Conservation (phyloP, 2,797 vertebrate genomes). For the Ctenosaura bakeri region DNA sequence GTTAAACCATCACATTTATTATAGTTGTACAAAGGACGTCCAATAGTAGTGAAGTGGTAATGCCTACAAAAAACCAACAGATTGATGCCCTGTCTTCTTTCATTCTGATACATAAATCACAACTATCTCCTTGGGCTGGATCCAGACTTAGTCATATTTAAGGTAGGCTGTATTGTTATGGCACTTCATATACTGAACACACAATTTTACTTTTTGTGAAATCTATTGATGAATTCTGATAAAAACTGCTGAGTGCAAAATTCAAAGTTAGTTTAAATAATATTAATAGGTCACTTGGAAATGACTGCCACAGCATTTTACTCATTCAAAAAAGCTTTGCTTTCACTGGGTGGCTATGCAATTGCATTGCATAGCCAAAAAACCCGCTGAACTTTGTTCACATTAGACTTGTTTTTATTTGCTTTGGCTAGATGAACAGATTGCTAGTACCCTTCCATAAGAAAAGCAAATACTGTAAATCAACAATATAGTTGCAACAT, state of each 20-base stretch:
- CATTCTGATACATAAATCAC: constrained; percentile 25
- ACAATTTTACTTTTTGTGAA: background rate
- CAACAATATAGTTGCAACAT: constrained; percentile 28
- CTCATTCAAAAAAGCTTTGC: constrained; percentile 39
- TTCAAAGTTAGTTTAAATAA: constrained; percentile 36
- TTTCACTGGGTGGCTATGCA: constrained; percentile 19
- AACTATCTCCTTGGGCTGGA: background rate
- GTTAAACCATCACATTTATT: background rate
- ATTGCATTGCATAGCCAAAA: constrained; percentile 45
- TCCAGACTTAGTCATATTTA: background rate
- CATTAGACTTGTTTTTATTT: constrained; percentile 43
- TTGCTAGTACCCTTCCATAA: constrained; percentile 33
- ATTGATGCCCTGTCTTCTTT: background rate
- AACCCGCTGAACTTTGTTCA: constrained; percentile 40
- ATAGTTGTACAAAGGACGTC: constrained; percentile 11
- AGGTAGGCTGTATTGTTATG: too few relatives aligned
- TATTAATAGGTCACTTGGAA: background rate
- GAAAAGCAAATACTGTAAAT: constrained; percentile 52
- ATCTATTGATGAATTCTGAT: background rate
- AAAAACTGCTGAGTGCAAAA: background rate
- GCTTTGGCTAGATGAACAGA: constrained; percentile 53
- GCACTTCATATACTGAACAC: background rate
- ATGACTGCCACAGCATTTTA: background rate
- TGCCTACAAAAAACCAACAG: background rate
- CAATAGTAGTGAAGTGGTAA: background rate